Percentiles rank a stretch among this genome's conserved stretches.
phyloP scores from a whole-genome alignment of 2,797 vertebrate species.

The Eremophila alpestris region DNA sequence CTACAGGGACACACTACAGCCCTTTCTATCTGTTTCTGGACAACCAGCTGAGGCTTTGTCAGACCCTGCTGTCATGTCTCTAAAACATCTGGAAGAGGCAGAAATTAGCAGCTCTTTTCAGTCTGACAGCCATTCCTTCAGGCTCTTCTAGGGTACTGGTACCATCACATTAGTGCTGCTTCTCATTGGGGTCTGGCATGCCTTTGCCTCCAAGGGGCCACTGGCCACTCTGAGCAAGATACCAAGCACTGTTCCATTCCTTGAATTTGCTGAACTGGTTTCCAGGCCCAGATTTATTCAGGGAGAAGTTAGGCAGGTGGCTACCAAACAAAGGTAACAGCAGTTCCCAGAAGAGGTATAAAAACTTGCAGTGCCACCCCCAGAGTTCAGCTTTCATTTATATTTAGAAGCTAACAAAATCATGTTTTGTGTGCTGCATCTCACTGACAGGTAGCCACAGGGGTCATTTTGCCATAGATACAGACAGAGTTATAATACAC shows the following conservation, averaged over 20 bases:
- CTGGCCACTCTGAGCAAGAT: background rate
- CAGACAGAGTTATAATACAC: background rate
- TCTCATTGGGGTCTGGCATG: background rate
- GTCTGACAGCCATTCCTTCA: background rate
- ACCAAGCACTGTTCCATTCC: background rate
- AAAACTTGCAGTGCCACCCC: background rate
- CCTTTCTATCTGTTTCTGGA: background rate
- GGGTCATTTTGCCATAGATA: background rate
- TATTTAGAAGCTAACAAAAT: background rate
- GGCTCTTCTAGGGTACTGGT: background rate
- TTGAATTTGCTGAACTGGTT: background rate
- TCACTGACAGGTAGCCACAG: background rate
- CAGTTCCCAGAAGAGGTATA: background rate
- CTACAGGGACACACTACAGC: background rate
- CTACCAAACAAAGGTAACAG: background rate
- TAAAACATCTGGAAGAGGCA: background rate
- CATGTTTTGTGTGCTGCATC: background rate
- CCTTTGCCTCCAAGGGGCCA: background rate
- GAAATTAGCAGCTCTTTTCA: background rate
- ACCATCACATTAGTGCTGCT: background rate
- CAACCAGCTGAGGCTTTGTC: background rate
- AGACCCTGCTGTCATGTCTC: background rate
- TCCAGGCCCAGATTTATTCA: background rate
- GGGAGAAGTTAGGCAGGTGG: background rate
- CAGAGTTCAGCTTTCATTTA: background rate